Base-by-base conservation (phyloP, 2,797 vertebrate genomes). In the Hoplostethus atlanticus region DNA sequence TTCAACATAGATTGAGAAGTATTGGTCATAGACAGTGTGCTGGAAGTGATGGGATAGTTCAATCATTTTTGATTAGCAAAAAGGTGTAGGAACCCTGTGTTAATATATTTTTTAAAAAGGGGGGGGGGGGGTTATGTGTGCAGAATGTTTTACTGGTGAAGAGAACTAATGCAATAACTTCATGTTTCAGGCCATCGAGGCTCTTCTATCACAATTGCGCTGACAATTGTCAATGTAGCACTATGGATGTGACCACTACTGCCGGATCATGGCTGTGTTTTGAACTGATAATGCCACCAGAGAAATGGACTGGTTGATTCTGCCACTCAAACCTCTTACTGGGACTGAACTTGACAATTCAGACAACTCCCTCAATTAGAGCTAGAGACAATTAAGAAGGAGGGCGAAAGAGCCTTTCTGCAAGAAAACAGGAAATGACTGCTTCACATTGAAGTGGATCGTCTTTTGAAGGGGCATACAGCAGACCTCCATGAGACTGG, bases 171-270 rank as follows among this genome's bases (percentile, higher is more conserved):
- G 48, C 36, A 28, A 28, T 38, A 50, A 0, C 17, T 77, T 73
- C 46, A 28, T 64, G 64, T 87, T 91, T 67, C 92, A 99, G 97
- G 94, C 94, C 81, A 91, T 98, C 73, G 95, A 96, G 91, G 93
- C 95, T 84, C 95, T 95, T 94, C 94, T 98, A 76, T 95, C 95
- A 78, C 96, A 97, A 83, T 93, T 99, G 81, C 95, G 95, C 91
- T 97, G 95, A 98, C 82, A 38, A 44, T 56, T 54, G 68, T 76
- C 67, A 30, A n/a, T 68, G 81, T 73, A 86, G 89, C 84, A 71
- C 83, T 64, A 67, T 87, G 91, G 92, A 92, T 83, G 86, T 71
- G 70, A 94, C 94, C 94, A 94, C 94, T 95, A 90, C 90, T 94
- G 86, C 81, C 76, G 50, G 59, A 85, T 78, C 73, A 77, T 40